Evolutionary conservation across 2,888 invertebrate species (phyloP).

Genomic region (Augochlorella aurata): DNA sequence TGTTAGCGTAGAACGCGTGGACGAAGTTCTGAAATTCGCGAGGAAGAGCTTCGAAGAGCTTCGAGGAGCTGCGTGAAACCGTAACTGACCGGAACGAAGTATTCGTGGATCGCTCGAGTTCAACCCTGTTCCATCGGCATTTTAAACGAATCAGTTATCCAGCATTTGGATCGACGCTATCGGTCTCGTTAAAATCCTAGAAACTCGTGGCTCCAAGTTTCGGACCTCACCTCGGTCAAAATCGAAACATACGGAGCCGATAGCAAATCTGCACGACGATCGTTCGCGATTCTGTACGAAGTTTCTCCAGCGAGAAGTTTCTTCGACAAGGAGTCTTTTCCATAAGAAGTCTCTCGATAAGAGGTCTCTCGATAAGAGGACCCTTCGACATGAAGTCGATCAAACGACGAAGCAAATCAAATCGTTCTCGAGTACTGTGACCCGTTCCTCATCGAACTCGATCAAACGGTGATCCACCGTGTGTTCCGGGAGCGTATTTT

Average conservation of each 20-base stretch:
- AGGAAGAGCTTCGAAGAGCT: not conserved
- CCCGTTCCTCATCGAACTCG: not conserved
- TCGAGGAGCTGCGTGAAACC: not conserved
- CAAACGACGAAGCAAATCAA: no score
- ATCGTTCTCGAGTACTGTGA: not conserved
- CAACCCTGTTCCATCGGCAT: slow-evolving; percentile 8
- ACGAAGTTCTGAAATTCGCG: slow-evolving; percentile 13
- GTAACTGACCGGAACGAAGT: slow-evolving; percentile 8
- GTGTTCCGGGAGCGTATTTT: not conserved
- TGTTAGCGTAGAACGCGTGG: not conserved
- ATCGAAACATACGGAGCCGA: not conserved
- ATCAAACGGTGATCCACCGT: slow-evolving; percentile 3
- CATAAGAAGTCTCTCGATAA: no score
- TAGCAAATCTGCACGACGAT: not conserved
- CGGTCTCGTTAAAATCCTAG: slow-evolving; percentile 29
- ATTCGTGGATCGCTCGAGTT: not conserved
- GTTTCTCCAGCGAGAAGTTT: not conserved
- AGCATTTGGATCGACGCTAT: not conserved
- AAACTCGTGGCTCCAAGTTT: not conserved
- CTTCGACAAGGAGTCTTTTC: no score
- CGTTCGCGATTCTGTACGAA: not conserved
- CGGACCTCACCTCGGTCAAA: not conserved
- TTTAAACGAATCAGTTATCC: slow-evolving; percentile 11
- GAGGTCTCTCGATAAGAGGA: no score
- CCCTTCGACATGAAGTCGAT: no score